Conservation (phyloP, 1,140 invertebrate genomes). For the Drosophila oshimai region DNA sequence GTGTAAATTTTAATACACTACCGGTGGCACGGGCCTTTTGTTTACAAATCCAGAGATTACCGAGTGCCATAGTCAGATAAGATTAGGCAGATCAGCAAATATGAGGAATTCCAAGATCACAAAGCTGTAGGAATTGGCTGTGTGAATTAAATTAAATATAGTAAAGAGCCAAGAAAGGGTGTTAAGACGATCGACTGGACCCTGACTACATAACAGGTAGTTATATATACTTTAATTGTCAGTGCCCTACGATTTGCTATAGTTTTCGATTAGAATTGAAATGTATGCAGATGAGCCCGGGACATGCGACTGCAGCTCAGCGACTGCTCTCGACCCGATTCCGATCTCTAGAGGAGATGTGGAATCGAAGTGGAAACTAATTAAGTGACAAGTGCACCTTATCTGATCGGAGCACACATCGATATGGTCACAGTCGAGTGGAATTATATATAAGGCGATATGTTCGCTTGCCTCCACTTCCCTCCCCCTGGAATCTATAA, state of each 20-base stretch:
- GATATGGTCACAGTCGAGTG: conserved; percentile 50
- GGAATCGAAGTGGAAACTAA: conserved; percentile 48
- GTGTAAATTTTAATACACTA: conserved; percentile 13
- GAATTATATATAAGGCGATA: conserved; percentile 19
- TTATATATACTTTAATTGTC: not conserved
- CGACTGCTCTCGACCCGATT: not conserved
- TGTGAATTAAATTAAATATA: no score
- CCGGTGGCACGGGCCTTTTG: not conserved
- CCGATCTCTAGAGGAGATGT: no score
- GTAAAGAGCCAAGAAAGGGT: no score
- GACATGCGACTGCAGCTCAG: conserved; percentile 24
- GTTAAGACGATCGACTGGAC: not conserved
- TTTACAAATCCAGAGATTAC: not conserved
- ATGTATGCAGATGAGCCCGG: conserved; percentile 30
- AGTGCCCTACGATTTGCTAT: not conserved
- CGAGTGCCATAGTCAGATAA: not conserved
- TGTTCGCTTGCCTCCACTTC: no score
- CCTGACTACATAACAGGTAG: not conserved
- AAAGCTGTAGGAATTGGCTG: not conserved
- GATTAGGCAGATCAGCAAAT: not conserved
- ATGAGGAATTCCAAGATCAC: not conserved
- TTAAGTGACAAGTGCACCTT: conserved; percentile 72
- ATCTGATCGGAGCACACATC: conserved; percentile 65
- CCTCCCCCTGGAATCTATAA: conserved; percentile 40
- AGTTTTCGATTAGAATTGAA: conserved; percentile 2